phyloP scores from a whole-genome alignment of 2,888 invertebrate genomes.

The Escarpia spicata region DNA sequence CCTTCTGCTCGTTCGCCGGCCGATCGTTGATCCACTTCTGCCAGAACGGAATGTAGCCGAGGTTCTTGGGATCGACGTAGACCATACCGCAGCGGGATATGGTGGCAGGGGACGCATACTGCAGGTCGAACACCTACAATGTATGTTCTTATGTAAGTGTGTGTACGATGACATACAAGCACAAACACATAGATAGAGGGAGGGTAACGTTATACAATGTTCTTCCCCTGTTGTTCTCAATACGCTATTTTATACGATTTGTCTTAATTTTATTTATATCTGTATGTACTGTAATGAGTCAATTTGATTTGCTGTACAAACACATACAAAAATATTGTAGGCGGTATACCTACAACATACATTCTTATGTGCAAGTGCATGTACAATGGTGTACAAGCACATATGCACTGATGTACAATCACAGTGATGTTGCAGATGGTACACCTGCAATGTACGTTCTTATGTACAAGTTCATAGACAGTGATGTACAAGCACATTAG shows the following conservation, averaged over 20 bases:
- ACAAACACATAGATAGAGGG: not conserved
- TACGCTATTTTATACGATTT: too few species aligned
- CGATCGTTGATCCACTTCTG: constrained; percentile 75
- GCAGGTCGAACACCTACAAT: constrained; percentile 81
- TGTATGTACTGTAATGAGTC: too few species aligned
- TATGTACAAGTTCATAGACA: too few species aligned
- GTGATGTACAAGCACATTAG: too few species aligned
- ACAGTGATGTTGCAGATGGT: not conserved
- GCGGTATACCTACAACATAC: not conserved
- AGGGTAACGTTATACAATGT: too few species aligned
- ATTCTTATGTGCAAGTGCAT: not conserved
- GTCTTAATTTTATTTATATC: too few species aligned
- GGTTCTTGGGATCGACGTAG: constrained; percentile 90
- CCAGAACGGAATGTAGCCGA: constrained; percentile 89
- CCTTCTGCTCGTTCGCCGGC: constrained; percentile 54
- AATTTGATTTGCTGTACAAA: not conserved
- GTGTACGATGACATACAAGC: not conserved
- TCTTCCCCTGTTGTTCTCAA: too few species aligned
- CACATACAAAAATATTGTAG: not conserved
- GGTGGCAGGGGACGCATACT: constrained; percentile 91
- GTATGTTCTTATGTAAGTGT: not conserved
- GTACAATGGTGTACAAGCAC: not conserved
- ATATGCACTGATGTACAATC: not conserved
- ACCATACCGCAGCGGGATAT: constrained; percentile 94
- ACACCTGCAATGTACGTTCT: too few species aligned